phyloP scores from a whole-genome alignment of 2,113 vertebrate species.

The Gopherus evgoodei region DNA sequence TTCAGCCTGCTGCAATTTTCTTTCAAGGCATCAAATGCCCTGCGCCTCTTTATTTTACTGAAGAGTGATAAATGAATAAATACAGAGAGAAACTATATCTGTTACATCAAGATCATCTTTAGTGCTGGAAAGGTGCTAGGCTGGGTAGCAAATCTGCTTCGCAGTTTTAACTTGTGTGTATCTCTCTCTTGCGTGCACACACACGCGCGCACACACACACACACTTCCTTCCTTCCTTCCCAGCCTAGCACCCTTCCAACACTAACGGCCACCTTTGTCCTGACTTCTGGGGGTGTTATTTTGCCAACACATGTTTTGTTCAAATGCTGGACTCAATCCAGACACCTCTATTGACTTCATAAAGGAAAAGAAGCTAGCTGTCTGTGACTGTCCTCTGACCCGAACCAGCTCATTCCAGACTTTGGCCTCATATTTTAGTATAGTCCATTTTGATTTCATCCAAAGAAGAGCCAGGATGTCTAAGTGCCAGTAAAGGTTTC shows the following conservation, averaged over 20 bases:
- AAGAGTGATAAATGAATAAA: not conserved
- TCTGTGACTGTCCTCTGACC: not conserved
- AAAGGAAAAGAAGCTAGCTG: slow-evolving; percentile 5
- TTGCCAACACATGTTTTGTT: slow-evolving; percentile 33
- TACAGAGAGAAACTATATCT: not conserved
- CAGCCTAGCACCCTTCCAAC: not conserved
- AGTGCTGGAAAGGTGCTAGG: not conserved
- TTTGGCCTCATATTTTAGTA: not conserved
- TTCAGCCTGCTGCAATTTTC: not conserved
- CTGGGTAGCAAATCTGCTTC: not conserved
- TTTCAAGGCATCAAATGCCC: not conserved
- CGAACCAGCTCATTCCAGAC: accelerated
- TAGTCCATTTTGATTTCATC: not conserved
- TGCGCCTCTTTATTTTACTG: not conserved
- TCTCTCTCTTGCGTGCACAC: accelerated
- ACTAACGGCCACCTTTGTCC: not conserved
- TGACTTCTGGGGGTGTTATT: not conserved
- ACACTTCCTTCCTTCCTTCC: not conserved
- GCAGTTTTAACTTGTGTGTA: too few relatives aligned
- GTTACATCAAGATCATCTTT: not conserved
- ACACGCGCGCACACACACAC: too few relatives aligned
- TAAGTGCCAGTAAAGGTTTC: not conserved
- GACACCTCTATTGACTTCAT: slow-evolving; percentile 39
- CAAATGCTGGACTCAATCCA: slow-evolving; percentile 1
- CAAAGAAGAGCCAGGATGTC: not conserved